Evolutionary conservation across 2,113 vertebrate species (phyloP), one percentile per base, ranked within the genome.

Genomic region (Cinclus cinclus): DNA sequence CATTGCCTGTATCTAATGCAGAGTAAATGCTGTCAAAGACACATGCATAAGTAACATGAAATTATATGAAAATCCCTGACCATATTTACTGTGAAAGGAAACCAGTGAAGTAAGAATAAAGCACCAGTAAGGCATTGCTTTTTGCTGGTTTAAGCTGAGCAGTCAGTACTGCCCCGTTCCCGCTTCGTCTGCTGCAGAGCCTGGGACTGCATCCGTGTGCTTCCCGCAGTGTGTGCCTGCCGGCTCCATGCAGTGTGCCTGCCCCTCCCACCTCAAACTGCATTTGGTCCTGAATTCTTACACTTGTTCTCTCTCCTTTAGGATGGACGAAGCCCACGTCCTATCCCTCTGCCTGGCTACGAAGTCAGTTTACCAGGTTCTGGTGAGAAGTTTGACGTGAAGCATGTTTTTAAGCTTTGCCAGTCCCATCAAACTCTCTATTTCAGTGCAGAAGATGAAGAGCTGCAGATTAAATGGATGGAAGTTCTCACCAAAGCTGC

Each of bases 401-500:
- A 98, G 59, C 97, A 98, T 4, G 67, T 96, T 16, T 98, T 99
- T 96, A 98, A 97, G 92, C 98, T 99, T 69, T 98, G 97, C 90
- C 97, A 98, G 95, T 96, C 97, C 82, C 98, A 98, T 92, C 98
- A 98, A 92, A 97, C 97, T 73, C 95, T 98, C 20, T 98, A 98
- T 95, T 97, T 99, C 96, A 98, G 98, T 44, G 96, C 98, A 7
- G 97, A 98, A 28, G 98, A 99, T 21, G 95, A 97, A 46, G 98
- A 99, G 68, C 93, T 98, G 62, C 98, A 98, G 93, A 91, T 94
- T 89, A 98, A 97, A 94, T 99, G 99, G 99, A 93, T 98, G 96
- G 98, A 98, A 69, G 76, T 98, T 82, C 98, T 99, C 92, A 98
- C 96, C 62, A 97, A 94, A 89, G 98, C 98, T 12, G 93, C 98